Base-by-base conservation (phyloP, 1,140 invertebrate species). In the Cyclina sinensis region DNA sequence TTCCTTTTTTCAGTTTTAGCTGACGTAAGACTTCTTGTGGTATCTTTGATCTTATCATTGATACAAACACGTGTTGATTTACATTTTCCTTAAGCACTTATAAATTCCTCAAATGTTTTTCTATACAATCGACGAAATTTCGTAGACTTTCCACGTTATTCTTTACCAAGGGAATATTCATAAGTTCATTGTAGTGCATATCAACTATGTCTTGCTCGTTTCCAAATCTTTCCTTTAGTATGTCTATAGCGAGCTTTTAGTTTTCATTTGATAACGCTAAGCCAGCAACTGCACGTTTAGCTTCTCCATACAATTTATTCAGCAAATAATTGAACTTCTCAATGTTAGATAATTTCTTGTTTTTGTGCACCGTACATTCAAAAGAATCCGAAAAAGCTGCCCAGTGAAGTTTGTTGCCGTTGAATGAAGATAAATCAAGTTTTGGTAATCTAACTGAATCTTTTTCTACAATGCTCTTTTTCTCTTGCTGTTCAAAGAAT, bases 61-160 rank as follows among this genome's bases (percentile, higher is more conserved):
- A n/a, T n/a, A n/a, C n/a, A n/a, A n/a, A n/a, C n/a, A n/a, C n/a
- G n/a, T n/a, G n/a, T n/a, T 78, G 74, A 27, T 78, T 78, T 30
- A 78, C 39, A 48, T 51, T 78, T 24, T 78, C 35, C 11, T 39
- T 39, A 21, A 78, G 48, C 11, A 78, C 74, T 46, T 78, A 35
- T 35, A 78, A 39, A 46, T 39, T 78, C 27, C 74, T 21, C 4
- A 78, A 27, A 9, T 78, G 43, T 24, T 78, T 78, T 78, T 78
- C 74, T 9, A 46, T 30, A 3, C 7, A 21, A 51, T 78, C 74
- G 3, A 78, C 3, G 24, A 78, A 78, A 4, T 9, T 12, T 78
- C 74, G 5, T 16, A 78, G 37, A 51, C 74, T 78, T 16, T 78
- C 74, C 37, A 78, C 46, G 5, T n/a, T 78, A 46, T 78, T 11